These are phyloP conservation scores for Spatulosminthurus flaviceps DNA, from an alignment of 2,888 invertebrate species.

Conservation along the genomic window DNA sequence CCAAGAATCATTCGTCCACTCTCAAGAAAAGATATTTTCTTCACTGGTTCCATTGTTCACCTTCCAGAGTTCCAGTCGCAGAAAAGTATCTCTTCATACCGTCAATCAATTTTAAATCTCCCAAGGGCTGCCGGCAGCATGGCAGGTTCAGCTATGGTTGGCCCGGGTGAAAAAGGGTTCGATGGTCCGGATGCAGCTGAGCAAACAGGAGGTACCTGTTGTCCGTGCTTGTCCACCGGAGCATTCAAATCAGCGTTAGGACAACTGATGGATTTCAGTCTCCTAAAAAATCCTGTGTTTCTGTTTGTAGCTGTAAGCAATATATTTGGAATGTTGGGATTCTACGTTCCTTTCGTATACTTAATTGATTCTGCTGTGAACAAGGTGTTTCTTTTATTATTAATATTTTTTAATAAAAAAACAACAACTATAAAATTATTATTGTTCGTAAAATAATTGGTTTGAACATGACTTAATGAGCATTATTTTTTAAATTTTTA, in stretches of 20 bases:
- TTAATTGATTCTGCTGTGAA: constrained; percentile 82
- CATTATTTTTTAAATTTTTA: constrained; percentile 26
- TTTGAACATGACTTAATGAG: background rate
- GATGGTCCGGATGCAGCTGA: constrained; percentile 12
- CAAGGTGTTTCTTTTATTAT: constrained; percentile 71
- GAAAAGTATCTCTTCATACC: constrained; percentile 86
- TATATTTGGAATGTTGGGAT: constrained; percentile 95
- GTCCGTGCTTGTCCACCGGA: constrained; percentile 56
- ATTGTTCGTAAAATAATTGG: constrained; percentile 15
- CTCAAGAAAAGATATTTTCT: constrained; percentile 96
- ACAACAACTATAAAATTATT: background rate
- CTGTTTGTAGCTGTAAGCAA: constrained; percentile 92
- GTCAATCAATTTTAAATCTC: constrained; percentile 89
- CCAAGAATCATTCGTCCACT: constrained; percentile 84
- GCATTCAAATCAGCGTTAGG: constrained; percentile 82
- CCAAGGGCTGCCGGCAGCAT: constrained; percentile 70
- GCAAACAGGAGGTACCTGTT: constrained; percentile 41
- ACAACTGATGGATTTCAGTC: constrained; percentile 90
- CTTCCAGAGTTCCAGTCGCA: constrained; percentile 93
- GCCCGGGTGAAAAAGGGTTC: constrained; percentile 44
- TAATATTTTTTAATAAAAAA: constrained; percentile 6
- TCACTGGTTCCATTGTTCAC: constrained; percentile 93
- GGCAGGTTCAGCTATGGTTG: constrained; percentile 28
- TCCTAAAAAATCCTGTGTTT: constrained; percentile 89
- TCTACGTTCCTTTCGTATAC: constrained; percentile 96